Percentiles rank a stretch among this genome's conserved stretches.
These are phyloP conservation scores for Platyura marginata DNA, from an alignment of 1,140 invertebrate species.

Conservation along the genomic window DNA sequence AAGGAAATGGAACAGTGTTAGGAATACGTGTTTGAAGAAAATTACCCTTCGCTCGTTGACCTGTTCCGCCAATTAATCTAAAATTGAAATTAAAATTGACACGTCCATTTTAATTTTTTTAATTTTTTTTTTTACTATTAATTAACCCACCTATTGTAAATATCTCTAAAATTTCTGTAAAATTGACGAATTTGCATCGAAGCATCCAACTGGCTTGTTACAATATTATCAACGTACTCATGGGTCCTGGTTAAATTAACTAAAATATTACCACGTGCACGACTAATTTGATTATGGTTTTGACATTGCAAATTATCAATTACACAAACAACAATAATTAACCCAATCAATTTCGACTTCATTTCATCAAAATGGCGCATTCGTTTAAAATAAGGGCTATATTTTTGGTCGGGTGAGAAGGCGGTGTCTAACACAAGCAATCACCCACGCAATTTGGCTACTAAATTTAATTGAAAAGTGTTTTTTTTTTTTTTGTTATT, in stretches of 20 bases:
- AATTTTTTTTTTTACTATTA: too few species aligned
- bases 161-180: constrained; percentile 3
- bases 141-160: constrained; percentile 2
- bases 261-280: constrained; percentile 3
- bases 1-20: constrained; percentile 2
- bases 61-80: constrained; percentile 3
- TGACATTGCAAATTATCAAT: background rate
- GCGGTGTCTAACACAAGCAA: too few species aligned
- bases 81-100: background rate
- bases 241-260: constrained; percentile 3
- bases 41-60: constrained; percentile 2
- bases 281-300: constrained; percentile 3
- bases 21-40: constrained; percentile 1
- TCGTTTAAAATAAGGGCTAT: too few species aligned
- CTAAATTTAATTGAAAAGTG: too few species aligned
- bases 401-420: too few species aligned
- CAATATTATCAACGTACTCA: constrained; percentile 4
- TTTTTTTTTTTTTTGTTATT: too few species aligned
- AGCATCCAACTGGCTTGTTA: constrained; percentile 4
- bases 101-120: background rate
- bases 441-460: too few species aligned
- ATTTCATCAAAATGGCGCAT: too few species aligned
- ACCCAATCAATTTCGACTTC: too few species aligned
- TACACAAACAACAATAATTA: too few species aligned
- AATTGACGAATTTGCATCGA: constrained; percentile 3